Evolutionary conservation across 23 tunicate genomes (phyloP), one percentile per base, ranked within the genome.

Genomic region (Styela clava): DNA sequence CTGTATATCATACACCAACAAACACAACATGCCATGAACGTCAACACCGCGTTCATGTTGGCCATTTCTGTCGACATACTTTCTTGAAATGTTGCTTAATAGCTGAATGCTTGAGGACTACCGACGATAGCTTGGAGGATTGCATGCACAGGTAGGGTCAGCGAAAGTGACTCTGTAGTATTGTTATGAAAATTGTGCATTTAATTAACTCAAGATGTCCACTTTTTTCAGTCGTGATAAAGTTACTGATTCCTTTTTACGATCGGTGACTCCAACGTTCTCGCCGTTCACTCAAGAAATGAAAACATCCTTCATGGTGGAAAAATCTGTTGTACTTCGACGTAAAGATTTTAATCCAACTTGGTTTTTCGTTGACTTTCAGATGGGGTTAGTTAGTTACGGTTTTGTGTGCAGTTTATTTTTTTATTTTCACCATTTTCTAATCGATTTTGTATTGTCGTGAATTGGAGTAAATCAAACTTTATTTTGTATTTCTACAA

Each of bases 311-410:
- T 67, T 67, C 71, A 29, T 27, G 71, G 71, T 25, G 71, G 31
- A 29, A 67, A 67, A 44, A 44, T 44, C 56, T 5, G 56, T 44
- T 44, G 56, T 5, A 44, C 56, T 44, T 44, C 56, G 71, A 2
- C 69, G 92, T 29, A 78, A 35, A 33, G 52, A 83, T 2, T 88
- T 88, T 69, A 85, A 64, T 33, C 73, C 56, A 31, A 88, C 92
- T 32, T 88, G 92, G 92, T 88, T 88, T 35, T 62, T 63, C 69
- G 37, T 52, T 2, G 92, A 88, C 52, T 83, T 88, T 35, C 35
- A 56, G 24, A 68, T 88, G 31, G 86, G 83, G 92, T 88, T 28
- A 74, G 86, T 33, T 18, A 22, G 29, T 69, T n/a, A n/a, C n/a
- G n/a, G n/a, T n/a, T n/a, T n/a, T n/a, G n/a, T n/a, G n/a, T n/a